Evolutionary conservation across 2,888 invertebrate species (phyloP).

Genomic region (Acleris cristana): DNA sequence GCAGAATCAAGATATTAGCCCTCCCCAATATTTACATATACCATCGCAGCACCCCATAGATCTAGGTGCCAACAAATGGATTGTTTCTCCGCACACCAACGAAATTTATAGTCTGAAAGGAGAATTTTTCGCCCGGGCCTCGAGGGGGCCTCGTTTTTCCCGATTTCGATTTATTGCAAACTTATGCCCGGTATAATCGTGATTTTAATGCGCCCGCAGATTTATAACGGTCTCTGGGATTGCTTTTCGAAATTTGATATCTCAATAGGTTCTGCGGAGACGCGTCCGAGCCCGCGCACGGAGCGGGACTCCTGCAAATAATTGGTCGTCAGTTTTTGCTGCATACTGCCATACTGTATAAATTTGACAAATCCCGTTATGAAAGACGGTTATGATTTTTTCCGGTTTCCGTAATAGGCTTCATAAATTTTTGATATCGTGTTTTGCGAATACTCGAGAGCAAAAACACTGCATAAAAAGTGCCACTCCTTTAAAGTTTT

Average conservation of each 20-base stretch:
- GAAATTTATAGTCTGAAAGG: slow-evolving; percentile 66
- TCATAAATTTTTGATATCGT: slow-evolving; percentile 77
- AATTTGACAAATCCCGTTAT: slow-evolving; percentile 72
- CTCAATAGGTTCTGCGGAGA: slow-evolving; percentile 74
- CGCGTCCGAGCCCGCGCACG: slow-evolving; percentile 49
- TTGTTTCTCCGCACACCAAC: slow-evolving; percentile 70
- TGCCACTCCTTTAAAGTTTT: too few species aligned
- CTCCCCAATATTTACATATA: slow-evolving; percentile 66
- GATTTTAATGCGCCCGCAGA: slow-evolving; percentile 78
- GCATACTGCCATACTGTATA: slow-evolving; percentile 56
- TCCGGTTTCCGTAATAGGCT: slow-evolving; percentile 75
- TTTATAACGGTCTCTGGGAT: slow-evolving; percentile 74
- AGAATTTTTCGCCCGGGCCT: slow-evolving; percentile 59
- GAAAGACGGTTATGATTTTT: slow-evolving; percentile 64
- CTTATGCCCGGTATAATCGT: slow-evolving; percentile 80
- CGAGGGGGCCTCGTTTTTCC: slow-evolving; percentile 52
- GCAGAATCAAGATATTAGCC: slow-evolving; percentile 54
- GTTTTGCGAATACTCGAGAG: slow-evolving; percentile 58
- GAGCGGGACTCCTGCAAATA: slow-evolving; percentile 51
- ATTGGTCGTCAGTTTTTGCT: slow-evolving; percentile 53
- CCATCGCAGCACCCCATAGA: slow-evolving; percentile 67
- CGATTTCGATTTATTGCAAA: slow-evolving; percentile 78
- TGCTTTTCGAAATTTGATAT: slow-evolving; percentile 81
- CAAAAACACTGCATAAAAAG: slow-evolving; percentile 2
- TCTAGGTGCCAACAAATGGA: slow-evolving; percentile 76